Evolutionary conservation across 2,113 vertebrate genomes (phyloP).

Genomic region (Bolborhynchus lineola): DNA sequence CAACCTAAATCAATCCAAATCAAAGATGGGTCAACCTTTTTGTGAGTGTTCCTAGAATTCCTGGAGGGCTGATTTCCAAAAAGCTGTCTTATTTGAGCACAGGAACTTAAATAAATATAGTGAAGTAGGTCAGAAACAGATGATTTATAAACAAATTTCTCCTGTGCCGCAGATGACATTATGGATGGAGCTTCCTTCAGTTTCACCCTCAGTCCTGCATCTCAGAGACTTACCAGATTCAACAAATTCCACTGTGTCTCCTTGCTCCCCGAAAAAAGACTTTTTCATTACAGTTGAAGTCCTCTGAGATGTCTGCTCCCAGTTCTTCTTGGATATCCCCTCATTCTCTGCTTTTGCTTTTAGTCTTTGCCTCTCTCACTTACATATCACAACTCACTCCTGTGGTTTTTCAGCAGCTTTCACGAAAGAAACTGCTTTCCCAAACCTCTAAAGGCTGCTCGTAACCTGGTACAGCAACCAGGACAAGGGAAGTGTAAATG

Average conservation of each 20-base stretch:
- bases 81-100: not conserved
- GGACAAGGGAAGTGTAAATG: not conserved
- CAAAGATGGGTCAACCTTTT: not conserved
- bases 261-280: not conserved
- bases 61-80: not conserved
- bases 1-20: not conserved
- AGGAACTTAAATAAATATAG: not conserved
- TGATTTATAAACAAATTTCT: not conserved
- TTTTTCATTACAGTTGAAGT: not conserved
- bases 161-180: not conserved
- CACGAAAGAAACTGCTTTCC: not conserved
- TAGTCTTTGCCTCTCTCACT: not conserved
- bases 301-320: not conserved
- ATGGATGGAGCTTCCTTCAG: not conserved
- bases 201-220: not conserved
- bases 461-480: not conserved
- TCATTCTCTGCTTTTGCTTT: not conserved
- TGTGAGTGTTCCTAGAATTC: not conserved
- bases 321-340: not conserved
- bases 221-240: not conserved
- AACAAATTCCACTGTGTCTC: not conserved
- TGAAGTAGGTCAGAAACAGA: not conserved
- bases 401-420: not conserved
- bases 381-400: not conserved
- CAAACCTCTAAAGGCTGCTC: not conserved